Percentiles rank a stretch among this genome's conserved stretches.
Evolutionary conservation across 2,888 invertebrate genomes (phyloP).

Genomic region (Thecophora atra): DNA sequence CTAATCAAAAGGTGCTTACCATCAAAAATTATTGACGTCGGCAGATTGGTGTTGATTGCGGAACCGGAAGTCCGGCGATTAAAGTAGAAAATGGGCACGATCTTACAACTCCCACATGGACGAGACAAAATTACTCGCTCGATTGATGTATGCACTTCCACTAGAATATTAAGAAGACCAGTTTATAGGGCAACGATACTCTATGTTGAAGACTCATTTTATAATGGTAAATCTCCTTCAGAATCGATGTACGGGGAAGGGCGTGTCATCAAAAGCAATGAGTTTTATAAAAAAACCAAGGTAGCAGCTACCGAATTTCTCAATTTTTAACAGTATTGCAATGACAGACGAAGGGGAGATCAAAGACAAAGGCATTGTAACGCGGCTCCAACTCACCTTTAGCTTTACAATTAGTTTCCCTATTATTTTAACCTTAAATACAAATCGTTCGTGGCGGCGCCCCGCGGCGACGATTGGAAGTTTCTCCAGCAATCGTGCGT

Average conservation of each 20-base stretch:
- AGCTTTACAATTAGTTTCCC: no score
- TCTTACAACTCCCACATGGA: not conserved
- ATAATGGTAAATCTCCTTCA: not conserved
- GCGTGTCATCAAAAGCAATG: not conserved
- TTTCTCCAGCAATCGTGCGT: no score
- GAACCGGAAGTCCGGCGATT: slow-evolving; percentile 9
- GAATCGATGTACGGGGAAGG: slow-evolving; percentile 7
- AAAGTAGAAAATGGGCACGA: slow-evolving; percentile 3
- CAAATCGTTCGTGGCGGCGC: no score
- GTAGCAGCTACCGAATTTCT: no score
- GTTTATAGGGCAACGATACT: not conserved
- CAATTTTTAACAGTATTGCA: no score
- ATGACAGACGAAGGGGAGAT: no score
- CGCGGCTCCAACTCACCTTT: no score
- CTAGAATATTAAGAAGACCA: slow-evolving; percentile 3
- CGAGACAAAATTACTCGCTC: slow-evolving; percentile 2
- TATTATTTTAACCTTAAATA: no score
- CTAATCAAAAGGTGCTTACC: slow-evolving; percentile 11
- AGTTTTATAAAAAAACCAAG: no score
- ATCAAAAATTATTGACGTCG: not conserved
- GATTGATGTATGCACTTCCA: not conserved
- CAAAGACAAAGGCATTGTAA: no score
- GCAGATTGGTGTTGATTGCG: slow-evolving; percentile 3
- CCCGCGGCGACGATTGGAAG: no score
- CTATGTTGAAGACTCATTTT: not conserved